Base-by-base conservation (phyloP, 2,797 vertebrate genomes). In the Merluccius polli region DNA sequence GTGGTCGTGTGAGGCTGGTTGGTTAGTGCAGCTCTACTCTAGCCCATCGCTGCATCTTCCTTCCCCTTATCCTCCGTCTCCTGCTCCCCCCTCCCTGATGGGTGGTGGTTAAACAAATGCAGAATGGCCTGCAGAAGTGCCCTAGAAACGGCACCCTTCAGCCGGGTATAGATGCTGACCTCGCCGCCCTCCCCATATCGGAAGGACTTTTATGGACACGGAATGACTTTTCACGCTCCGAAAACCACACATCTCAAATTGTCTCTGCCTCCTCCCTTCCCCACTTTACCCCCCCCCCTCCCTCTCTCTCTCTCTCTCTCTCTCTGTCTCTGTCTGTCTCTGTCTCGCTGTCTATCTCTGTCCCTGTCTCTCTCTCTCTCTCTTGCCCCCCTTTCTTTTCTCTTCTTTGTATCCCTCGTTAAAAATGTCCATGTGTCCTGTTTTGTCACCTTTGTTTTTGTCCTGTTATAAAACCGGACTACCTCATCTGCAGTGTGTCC, bases 201-300 rank as follows among this genome's bases (percentile, higher is more conserved):
- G 79, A 78, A 85, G n/a, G 48, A 52, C n/a, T 52, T 21, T 52
- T 52, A 52, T 80, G 87, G 85, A 89, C 89, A 87, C 89, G 89
- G 85, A 90, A 90, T 89, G 86, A 87, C 87, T 89, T 91, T 90
- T 88, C 82, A 89, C 69, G 85, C 88, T 84, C 86, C 78, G 84
- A 38, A 68, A 80, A 78, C 72, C 87, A 82, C 75, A 77, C 86
- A 83, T 79, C 48, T 80, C 79, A 31, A 0, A 83, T 87, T 89
- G 87, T 84, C 85, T 87, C 83, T 9, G 27, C 1, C 18, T 59
- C 38, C 75, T 76, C 31, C 13, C 24, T 27, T n/a, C 41, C 29
- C 18, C 12, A 36, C 8, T 10, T 41, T 52, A 52, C 9, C 21
- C 9, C 48, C 48, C 9, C 48, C 48, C 48, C 9, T 13, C 48